These are phyloP conservation scores for Scophthalmus maximus DNA, from an alignment of 2,113 vertebrate genomes.

Conservation along the genomic window DNA sequence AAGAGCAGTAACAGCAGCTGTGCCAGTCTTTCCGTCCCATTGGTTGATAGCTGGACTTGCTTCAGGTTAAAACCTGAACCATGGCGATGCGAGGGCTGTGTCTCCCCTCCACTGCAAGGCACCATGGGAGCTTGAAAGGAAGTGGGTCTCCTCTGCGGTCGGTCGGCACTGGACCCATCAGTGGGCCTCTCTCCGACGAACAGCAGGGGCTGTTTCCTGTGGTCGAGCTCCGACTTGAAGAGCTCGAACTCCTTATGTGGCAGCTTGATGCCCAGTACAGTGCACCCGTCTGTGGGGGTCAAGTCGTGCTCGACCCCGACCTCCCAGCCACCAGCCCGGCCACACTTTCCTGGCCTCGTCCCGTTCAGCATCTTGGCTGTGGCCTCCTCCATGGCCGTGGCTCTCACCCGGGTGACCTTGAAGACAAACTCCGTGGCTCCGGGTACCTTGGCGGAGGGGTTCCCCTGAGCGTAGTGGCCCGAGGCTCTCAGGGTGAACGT, in stretches of 20 bases:
- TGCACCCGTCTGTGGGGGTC: conserved; percentile 87
- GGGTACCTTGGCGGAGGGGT: conserved; percentile 80
- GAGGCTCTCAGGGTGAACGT: conserved; percentile 88
- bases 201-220: conserved; percentile 82
- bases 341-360: conserved; percentile 84
- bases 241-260: conserved; percentile 93
- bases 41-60: conserved; percentile 58
- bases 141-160: conserved; percentile 85
- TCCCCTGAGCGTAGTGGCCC: conserved; percentile 84
- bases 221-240: conserved; percentile 86
- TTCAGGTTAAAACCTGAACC: conserved; percentile 51
- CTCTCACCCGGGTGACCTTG: conserved; percentile 84
- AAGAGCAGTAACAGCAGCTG: conserved; percentile 64
- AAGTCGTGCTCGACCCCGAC: conserved; percentile 87
- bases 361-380: conserved; percentile 84
- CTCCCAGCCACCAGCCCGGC: conserved; percentile 81
- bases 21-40: conserved; percentile 48
- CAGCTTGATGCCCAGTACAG: conserved; percentile 87
- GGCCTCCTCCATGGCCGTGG: conserved; percentile 82
- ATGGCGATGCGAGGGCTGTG: not conserved
- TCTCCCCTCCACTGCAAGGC: conserved; percentile 78
- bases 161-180: conserved; percentile 88
- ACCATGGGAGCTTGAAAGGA: conserved; percentile 90
- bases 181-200: conserved; percentile 89
- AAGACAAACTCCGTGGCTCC: conserved; percentile 88